These are phyloP conservation scores for Drosophila barbarae DNA, from an alignment of 2,888 invertebrate genomes.

Conservation along the genomic window DNA sequence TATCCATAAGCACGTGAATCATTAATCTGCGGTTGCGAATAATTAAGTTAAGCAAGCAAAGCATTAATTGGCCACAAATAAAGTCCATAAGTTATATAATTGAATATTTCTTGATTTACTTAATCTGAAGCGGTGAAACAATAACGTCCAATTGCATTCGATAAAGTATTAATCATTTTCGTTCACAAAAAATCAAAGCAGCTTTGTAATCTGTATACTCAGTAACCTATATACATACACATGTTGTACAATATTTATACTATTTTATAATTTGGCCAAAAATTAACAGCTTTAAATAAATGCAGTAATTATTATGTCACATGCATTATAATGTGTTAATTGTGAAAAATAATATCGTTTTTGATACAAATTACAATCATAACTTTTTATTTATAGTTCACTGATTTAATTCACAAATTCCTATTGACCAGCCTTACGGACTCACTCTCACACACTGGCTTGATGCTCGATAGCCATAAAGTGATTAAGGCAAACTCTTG, in stretches of 20 bases:
- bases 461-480: conserved; percentile 1
- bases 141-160: neutral
- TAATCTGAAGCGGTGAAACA: neutral
- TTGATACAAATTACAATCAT: neutral
- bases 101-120: neutral
- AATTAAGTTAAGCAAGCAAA: conserved; percentile 25
- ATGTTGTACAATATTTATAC: too few species aligned
- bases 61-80: conserved; percentile 14
- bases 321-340: neutral
- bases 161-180: neutral
- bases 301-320: too few species aligned
- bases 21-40: conserved; percentile 6
- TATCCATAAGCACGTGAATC: conserved; percentile 19
- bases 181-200: neutral
- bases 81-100: conserved; percentile 2
- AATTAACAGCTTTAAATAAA: too few species aligned
- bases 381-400: neutral
- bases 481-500: conserved; percentile 16
- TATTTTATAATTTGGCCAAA: too few species aligned
- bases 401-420: neutral
- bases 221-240: neutral
- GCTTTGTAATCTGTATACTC: neutral
- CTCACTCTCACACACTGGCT: neutral
- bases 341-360: neutral
- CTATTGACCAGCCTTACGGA: neutral